Evolutionary conservation across 1,140 invertebrate species (phyloP), one percentile per base, ranked within the genome.

Genomic region (Zaprionus capensis): DNA sequence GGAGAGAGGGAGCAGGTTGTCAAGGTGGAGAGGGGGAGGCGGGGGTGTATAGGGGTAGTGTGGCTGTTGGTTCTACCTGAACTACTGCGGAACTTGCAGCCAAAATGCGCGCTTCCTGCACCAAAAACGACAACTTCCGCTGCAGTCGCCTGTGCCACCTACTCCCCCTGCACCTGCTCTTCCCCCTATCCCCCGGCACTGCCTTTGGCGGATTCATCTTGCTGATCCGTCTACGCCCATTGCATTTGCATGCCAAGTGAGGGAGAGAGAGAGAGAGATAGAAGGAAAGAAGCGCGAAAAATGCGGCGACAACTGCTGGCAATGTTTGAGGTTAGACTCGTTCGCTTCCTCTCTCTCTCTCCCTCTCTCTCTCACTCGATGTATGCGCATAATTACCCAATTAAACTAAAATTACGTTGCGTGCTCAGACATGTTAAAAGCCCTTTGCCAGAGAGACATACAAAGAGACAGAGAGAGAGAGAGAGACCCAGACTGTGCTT

Each of bases 351-450:
- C 9, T 4, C 28, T 17, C 5, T 44, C 38, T 1, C 15, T 41
- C 41, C 2, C 20, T 41, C 12, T 46, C 20, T 17, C 5, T 17
- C 46, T 57, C 38, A 62, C 56, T 88, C 46, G 46, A 78, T 91
- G 87, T 87, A 91, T 91, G 86, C 83, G 86, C 86, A 91, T 91
- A 91, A 91, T 91, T 91, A 91, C 90, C 88, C 90, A 90, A 91
- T 91, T 91, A 91, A 91, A 91, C 81, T 85, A 78, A 91, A 91
- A 91, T 91, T 91, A 91, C 90, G 88, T 91, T 91, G 90, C 88
- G 90, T 91, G 88, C 88, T 91, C 88, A 91, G 88, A 91, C 88
- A 91, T 91, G 90, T 91, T 91, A 91, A 91, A 90, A 91, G 81
- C 80, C 77, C 73, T 68, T 63, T 71, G 76, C 22, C 66, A 86